Evolutionary conservation across 2,113 vertebrate genomes (phyloP).

Genomic region (Cynocephalus volans): DNA sequence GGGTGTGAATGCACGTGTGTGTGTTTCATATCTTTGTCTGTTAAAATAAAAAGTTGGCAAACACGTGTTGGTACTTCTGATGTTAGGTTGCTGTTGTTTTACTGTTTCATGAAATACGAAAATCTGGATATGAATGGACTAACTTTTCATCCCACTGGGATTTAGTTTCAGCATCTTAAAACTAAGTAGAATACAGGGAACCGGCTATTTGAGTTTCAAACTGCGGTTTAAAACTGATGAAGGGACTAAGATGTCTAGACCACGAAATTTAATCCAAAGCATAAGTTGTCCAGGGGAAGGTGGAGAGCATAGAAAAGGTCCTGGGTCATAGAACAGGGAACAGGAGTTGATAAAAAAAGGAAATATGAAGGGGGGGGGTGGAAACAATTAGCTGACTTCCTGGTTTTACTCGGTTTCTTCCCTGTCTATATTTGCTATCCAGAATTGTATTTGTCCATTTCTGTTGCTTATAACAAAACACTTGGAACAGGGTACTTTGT

Average conservation of each 20-base stretch:
- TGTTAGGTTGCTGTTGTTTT: neutral
- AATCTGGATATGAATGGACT: neutral
- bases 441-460: neutral
- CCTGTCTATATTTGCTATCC: neutral
- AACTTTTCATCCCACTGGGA: neutral
- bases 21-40: neutral
- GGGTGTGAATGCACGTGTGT: neutral
- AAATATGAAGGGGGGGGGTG: neutral
- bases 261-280: neutral
- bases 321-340: neutral
- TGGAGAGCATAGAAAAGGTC: neutral
- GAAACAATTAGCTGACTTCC: neutral
- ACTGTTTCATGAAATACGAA: neutral
- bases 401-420: neutral
- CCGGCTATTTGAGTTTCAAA: neutral
- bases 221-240: neutral
- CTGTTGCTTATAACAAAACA: too few species aligned
- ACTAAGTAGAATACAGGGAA: neutral
- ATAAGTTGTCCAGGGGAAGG: neutral
- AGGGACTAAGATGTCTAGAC: neutral
- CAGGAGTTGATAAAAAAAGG: neutral
- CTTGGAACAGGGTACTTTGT: too few species aligned
- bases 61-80: neutral
- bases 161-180: neutral
- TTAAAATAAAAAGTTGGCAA: constrained; percentile 2